A percentile compares a stretch with the other conserved stretches of the same genome.
Evolutionary conservation across 2,113 vertebrate genomes (phyloP).

Genomic region (Puma concolor): DNA sequence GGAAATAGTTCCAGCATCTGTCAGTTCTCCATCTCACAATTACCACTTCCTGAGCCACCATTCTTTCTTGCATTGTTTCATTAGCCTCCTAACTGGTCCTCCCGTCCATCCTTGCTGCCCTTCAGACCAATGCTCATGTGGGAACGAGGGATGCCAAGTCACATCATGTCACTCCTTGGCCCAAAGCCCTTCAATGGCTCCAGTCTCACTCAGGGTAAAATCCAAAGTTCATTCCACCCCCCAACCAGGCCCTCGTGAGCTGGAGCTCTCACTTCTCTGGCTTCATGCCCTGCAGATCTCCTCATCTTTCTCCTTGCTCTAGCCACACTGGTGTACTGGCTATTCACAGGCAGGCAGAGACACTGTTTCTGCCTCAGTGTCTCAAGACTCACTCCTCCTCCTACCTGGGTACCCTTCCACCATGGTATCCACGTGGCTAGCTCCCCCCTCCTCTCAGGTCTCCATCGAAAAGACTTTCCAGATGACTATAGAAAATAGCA

Average conservation of each 20-base stretch:
- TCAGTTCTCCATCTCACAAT: neutral
- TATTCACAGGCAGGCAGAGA: neutral
- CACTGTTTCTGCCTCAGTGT: neutral
- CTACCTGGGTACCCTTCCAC: neutral
- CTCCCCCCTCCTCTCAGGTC: neutral
- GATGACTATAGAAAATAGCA: neutral
- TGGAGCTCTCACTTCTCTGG: neutral
- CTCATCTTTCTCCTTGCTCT: neutral
- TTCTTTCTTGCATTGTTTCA: neutral
- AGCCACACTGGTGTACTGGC: neutral
- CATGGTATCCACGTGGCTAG: neutral
- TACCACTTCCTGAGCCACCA: neutral
- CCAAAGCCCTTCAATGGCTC: neutral
- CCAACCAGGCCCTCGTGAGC: neutral
- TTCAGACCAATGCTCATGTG: neutral
- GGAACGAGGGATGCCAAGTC: neutral
- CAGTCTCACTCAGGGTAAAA: neutral
- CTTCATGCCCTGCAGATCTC: neutral
- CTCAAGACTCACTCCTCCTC: neutral
- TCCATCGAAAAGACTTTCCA: neutral
- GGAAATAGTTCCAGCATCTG: neutral
- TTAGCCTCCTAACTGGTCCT: neutral
- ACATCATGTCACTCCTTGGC: neutral
- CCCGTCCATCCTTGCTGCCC: neutral
- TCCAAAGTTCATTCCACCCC: neutral